phyloP scores from a whole-genome alignment of 2,888 invertebrate species.

The Gortyna flavago region DNA sequence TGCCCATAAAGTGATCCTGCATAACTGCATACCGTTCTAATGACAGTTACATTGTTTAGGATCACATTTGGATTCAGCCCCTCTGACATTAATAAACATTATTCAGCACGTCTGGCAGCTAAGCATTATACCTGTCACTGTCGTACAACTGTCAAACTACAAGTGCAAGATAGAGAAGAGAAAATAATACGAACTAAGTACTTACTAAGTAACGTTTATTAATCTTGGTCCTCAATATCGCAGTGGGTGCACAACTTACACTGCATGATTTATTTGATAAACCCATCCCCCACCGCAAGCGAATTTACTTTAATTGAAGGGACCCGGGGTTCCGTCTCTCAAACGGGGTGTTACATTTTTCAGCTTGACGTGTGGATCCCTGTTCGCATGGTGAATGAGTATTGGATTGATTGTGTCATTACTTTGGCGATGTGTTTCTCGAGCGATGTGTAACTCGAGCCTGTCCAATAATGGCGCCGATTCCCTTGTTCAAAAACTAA shows the following conservation, averaged over 20 bases:
- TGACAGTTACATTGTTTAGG: neutral
- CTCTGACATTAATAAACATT: neutral
- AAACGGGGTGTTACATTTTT: slow-evolving; percentile 43
- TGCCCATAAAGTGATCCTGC: neutral
- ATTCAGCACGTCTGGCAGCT: too few species aligned
- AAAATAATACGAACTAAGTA: neutral
- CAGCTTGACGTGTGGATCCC: slow-evolving; percentile 12
- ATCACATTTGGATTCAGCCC: neutral
- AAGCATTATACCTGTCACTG: neutral
- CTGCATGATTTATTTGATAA: slow-evolving; percentile 51
- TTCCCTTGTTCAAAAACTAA: too few species aligned
- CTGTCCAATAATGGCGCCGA: neutral
- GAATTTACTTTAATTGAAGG: slow-evolving; percentile 51
- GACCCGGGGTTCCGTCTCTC: slow-evolving; percentile 21
- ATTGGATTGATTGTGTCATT: slow-evolving; percentile 3
- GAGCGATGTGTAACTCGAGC: neutral
- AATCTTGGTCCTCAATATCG: neutral
- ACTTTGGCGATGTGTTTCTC: neutral
- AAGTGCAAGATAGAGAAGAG: neutral
- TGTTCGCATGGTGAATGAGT: neutral
- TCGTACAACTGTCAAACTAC: neutral
- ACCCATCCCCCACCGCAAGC: slow-evolving; percentile 32
- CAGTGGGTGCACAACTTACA: slow-evolving; percentile 15
- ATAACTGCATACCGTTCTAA: neutral
- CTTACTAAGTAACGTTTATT: neutral